Base-by-base conservation (phyloP, 2,113 vertebrate species). In the Eupsittula cactorum region DNA sequence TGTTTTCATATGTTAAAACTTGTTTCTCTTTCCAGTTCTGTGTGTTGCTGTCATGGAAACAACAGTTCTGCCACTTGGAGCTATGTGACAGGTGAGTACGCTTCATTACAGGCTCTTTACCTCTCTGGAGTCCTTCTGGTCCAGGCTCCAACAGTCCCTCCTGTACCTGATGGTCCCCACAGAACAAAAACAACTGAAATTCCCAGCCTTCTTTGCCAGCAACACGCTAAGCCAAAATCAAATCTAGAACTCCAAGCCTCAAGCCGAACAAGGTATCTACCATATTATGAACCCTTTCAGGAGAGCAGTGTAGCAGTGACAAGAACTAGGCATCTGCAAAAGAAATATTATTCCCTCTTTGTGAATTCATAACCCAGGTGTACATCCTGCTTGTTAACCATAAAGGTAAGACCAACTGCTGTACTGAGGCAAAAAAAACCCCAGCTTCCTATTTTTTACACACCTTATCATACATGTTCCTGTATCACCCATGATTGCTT, bases 391-490 rank as follows among this genome's bases (percentile, higher is more conserved):
- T 74, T 18, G 23, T 59, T 20, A 68, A 18, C 37, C 25, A 47
- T 47, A 47, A 78, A 37, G 10, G 29, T 42, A 85, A 39, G 23
- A 82, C n/a, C 25, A 29, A 31, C 35, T 46, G 64, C 21, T 53
- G 23, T 53, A 42, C 16, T 62, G 13, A 55, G 35, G 23, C 21
- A 29, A 57, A n/a, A n/a, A 39, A 11, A 0, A 2, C 2, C 6
- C 13, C 21, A 60, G n/a, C 7, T 71, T 81, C 31, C 37, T 64
- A 14, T 63, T 59, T 13, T 20, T 35, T 39, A 57, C 3, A 53
- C 33, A 62, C 10, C 10, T 9, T 7, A 10, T 13, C 27, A 27
- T 3, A 0, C 13, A n/a, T 19, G 25, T 20, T 52, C 47, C 37
- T 46, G 16, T 55, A 46, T n/a, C 31, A 29, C 49, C 42, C 19